These are phyloP conservation scores for Garrulus glandarius DNA, from an alignment of 2,797 vertebrate genomes.

Conservation along the genomic window DNA sequence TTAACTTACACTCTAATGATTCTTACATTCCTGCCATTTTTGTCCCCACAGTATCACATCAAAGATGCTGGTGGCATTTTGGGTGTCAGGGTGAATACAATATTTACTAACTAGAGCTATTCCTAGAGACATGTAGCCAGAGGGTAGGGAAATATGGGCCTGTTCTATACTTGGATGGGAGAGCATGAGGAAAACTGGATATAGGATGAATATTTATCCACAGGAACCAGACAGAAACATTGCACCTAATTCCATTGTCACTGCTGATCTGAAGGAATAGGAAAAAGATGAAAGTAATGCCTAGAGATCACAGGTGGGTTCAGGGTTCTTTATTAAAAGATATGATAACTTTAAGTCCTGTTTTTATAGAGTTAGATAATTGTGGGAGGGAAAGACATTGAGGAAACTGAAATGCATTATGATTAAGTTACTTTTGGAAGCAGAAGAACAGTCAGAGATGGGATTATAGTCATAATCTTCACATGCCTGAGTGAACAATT, in stretches of 20 bases:
- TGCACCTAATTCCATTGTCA: neutral
- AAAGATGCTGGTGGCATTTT: slow-evolving; percentile 14
- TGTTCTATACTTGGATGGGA: neutral
- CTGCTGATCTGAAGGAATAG: neutral
- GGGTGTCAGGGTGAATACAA: neutral
- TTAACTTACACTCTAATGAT: slow-evolving; percentile 4
- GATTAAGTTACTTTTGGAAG: neutral
- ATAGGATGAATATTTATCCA: neutral
- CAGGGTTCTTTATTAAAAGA: neutral
- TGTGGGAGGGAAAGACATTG: neutral
- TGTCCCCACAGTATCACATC: neutral
- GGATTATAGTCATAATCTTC: neutral
- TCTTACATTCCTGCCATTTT: slow-evolving; percentile 34
- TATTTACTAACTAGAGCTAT: slow-evolving; percentile 29
- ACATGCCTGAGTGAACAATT: neutral
- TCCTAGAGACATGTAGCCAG: neutral
- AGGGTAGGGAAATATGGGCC: neutral
- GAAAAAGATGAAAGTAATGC: neutral
- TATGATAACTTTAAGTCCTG: neutral
- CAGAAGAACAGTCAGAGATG: neutral
- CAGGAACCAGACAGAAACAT: neutral
- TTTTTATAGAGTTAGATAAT: neutral
- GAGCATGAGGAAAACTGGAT: neutral
- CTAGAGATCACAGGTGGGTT: neutral
- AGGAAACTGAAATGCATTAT: neutral